Percentiles rank a stretch among this genome's conserved stretches.
phyloP scores from a whole-genome alignment of 92 coral and sea anemone genomes.

The Siderastrea siderea region DNA sequence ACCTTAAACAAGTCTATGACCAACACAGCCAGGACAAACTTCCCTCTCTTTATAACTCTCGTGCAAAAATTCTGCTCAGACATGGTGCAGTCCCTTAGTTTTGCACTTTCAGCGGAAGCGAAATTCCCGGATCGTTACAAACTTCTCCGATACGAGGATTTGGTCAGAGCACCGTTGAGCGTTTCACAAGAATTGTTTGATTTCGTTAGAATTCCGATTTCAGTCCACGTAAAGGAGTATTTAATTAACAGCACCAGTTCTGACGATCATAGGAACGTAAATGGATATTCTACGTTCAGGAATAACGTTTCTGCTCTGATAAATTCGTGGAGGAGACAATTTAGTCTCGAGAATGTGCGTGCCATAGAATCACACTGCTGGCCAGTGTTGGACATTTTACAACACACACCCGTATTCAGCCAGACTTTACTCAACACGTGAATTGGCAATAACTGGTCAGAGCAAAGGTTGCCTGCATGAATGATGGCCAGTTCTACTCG shows the following conservation, averaged over 20 bases:
- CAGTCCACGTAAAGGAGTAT: slow-evolving; percentile 58
- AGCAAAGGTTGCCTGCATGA: too few species aligned
- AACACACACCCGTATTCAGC: slow-evolving; percentile 52
- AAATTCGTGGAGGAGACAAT: slow-evolving; percentile 74
- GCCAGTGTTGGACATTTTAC: slow-evolving; percentile 67
- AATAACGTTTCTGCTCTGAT: slow-evolving; percentile 55
- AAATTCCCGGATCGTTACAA: slow-evolving; percentile 52
- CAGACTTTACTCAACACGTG: not conserved
- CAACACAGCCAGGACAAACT: slow-evolving; percentile 13
- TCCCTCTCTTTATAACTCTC: slow-evolving; percentile 37
- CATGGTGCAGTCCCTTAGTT: slow-evolving; percentile 66
- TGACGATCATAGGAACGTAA: not conserved
- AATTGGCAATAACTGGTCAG: not conserved
- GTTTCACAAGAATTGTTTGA: slow-evolving; percentile 62
- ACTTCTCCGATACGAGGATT: slow-evolving; percentile 84
- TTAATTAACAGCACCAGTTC: slow-evolving; percentile 42
- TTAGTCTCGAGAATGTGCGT: slow-evolving; percentile 46
- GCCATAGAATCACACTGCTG: slow-evolving; percentile 79
- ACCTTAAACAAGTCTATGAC: slow-evolving; percentile 45
- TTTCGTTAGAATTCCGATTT: slow-evolving; percentile 69
- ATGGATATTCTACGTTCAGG: slow-evolving; percentile 68
- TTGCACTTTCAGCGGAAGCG: slow-evolving; percentile 69
- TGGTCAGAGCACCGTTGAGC: slow-evolving; percentile 48
- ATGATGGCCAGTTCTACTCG: too few species aligned
- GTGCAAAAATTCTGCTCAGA: slow-evolving; percentile 73